Evolutionary conservation across 2,113 vertebrate genomes (phyloP).

Genomic region (Ptilonorhynchus violaceus): DNA sequence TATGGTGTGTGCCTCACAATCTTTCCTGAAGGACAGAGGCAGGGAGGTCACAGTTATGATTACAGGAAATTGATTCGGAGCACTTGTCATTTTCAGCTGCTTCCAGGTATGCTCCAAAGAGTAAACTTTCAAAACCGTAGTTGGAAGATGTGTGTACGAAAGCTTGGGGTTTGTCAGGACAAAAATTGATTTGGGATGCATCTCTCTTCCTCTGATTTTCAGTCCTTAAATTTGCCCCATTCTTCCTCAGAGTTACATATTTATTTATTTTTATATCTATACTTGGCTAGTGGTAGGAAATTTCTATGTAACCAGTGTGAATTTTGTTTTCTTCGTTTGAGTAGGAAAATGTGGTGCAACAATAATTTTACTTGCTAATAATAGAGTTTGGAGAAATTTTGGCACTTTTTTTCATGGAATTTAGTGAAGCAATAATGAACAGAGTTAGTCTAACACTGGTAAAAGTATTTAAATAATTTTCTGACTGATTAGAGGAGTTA

Average conservation of each 20-base stretch:
- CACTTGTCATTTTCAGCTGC: background rate
- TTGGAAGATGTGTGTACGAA: background rate
- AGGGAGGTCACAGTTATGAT: background rate
- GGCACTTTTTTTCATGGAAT: background rate
- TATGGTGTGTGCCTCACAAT: background rate
- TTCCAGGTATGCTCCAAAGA: background rate
- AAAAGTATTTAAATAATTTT: background rate
- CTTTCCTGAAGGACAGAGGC: background rate
- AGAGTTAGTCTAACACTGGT: background rate
- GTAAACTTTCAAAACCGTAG: background rate
- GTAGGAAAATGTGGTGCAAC: background rate
- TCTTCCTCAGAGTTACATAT: background rate
- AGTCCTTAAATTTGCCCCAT: background rate
- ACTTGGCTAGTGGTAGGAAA: background rate
- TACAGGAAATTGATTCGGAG: constrained; percentile 10
- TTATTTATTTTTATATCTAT: background rate
- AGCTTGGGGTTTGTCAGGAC: background rate
- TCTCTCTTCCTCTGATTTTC: background rate
- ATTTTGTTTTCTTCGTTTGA: background rate
- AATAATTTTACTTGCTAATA: background rate
- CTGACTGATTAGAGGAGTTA: constrained; percentile 1
- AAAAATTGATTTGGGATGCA: background rate
- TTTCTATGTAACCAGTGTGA: background rate
- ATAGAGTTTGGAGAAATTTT: background rate
- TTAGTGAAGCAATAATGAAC: background rate